phyloP scores from a whole-genome alignment of 2,888 invertebrate genomes.

The Monopis laevigella region DNA sequence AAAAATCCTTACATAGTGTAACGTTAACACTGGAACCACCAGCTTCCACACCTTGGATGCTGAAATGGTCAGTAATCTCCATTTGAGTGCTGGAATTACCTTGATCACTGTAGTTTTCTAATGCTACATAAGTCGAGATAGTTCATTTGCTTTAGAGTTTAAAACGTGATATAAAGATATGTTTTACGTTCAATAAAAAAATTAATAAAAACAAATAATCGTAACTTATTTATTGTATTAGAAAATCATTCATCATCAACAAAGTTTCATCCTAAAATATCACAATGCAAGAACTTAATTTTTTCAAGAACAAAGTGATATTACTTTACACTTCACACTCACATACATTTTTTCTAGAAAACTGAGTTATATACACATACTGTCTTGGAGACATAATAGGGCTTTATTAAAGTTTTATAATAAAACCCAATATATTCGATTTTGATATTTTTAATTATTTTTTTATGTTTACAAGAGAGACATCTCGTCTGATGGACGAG shows the following conservation, averaged over 20 bases:
- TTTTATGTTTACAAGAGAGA: too few relatives aligned
- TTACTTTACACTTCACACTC: not conserved
- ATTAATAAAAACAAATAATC: not conserved
- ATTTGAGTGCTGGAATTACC: not conserved
- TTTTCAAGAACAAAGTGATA: not conserved
- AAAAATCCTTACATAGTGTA: not conserved
- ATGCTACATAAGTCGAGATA: not conserved
- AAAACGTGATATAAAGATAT: not conserved
- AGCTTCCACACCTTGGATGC: not conserved
- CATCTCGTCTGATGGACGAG: too few relatives aligned
- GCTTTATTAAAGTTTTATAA: too few relatives aligned
- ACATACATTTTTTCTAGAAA: not conserved
- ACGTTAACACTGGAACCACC: not conserved
- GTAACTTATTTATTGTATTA: not conserved
- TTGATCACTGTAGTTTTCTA: not conserved
- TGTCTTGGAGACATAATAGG: too few relatives aligned
- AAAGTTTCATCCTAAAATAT: not conserved
- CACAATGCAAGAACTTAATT: not conserved
- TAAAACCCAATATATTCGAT: too few relatives aligned
- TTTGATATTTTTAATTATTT: too few relatives aligned
- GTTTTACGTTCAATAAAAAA: not conserved
- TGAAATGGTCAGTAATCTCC: not conserved
- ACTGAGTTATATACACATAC: not conserved
- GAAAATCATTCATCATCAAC: not conserved
- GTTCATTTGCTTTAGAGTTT: not conserved